phyloP scores from a whole-genome alignment of 2,888 invertebrate species.

The Stictocephala bisonia region DNA sequence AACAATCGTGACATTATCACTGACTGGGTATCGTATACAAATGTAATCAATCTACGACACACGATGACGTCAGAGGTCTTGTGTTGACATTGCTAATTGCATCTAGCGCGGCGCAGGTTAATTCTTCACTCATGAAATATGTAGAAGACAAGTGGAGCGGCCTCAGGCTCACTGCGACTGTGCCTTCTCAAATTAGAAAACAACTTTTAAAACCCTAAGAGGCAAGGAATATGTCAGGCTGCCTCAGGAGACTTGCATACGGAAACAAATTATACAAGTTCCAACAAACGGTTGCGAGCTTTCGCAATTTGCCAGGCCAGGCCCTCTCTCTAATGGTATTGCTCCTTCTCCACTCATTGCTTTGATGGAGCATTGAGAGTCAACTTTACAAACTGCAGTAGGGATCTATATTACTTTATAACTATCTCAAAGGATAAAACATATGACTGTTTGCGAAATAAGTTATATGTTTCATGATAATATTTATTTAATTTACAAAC shows the following conservation, averaged over 20 bases:
- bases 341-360: too few relatives aligned
- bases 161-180: slow-evolving; percentile 8
- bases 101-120: not conserved
- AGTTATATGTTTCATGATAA: too few relatives aligned
- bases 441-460: too few relatives aligned
- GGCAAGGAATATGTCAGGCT: slow-evolving; percentile 38
- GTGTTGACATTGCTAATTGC: slow-evolving; percentile 35
- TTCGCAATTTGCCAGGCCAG: not conserved
- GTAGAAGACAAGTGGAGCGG: too few relatives aligned
- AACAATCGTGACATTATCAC: too few relatives aligned
- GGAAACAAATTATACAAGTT: slow-evolving; percentile 38
- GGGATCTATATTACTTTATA: too few relatives aligned
- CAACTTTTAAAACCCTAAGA: slow-evolving; percentile 40
- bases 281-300: slow-evolving; percentile 4
- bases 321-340: not conserved
- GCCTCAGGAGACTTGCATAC: slow-evolving; percentile 1
- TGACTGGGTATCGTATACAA: slow-evolving; percentile 25
- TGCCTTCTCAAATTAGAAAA: slow-evolving; percentile 34
- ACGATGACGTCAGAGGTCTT: too few relatives aligned
- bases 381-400: too few relatives aligned
- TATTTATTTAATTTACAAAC: too few relatives aligned
- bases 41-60: slow-evolving; percentile 20
- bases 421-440: too few relatives aligned
- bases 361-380: too few relatives aligned
- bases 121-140: slow-evolving; percentile 28